Evolutionary conservation across 53 echinoderm and acorn worm genomes (phyloP), one percentile per base, ranked within the genome.

Genomic region (Patiria pectinifera): DNA sequence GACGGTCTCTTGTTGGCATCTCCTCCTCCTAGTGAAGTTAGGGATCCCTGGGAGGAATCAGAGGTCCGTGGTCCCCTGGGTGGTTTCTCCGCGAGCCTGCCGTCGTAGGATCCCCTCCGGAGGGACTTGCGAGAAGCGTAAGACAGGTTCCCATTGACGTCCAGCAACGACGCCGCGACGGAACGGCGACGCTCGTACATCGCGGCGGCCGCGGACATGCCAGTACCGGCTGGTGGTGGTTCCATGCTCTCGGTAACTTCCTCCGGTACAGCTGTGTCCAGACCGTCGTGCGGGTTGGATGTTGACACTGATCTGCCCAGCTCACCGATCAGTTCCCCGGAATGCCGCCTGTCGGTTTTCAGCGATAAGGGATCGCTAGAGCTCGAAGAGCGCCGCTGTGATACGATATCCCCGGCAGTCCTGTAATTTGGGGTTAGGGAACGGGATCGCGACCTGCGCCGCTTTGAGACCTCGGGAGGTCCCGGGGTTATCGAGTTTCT

Each of bases 181-280:
- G 87, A 87, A 6, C 87, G 58, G 13, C 87, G 87, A 11, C 87
- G 49, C 60, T 77, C 87, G 87, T 87, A 87, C 77, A 87, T 15
- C 8, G 77, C 78, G 13, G 78, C 61, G 59, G 13, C 87, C 48
- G 59, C 15, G 13, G 76, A 60, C 60, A 87, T 18, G 11, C 71
- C 69, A 1, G 72, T 18, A 24, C 47, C 69, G 10, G 72, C 71
- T 12, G 35, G 25, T 11, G 44, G 77, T 10, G 76, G 47, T 3
- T 11, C 87, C n/a, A 35, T 76, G 35, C 76, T 59, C 22, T 72
- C 8, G 3, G 76, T 15, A 6, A 35, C 77, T 49, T 87, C 78
- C 18, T 87, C 87, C 1, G 18, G 71, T 1, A 86, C 12, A 4
- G 74, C 5, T 4, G 53, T 22, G 71, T 86, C 86, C 2, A 44